Conservation (phyloP, 2,888 invertebrate species). For the Sialis lutaria region DNA sequence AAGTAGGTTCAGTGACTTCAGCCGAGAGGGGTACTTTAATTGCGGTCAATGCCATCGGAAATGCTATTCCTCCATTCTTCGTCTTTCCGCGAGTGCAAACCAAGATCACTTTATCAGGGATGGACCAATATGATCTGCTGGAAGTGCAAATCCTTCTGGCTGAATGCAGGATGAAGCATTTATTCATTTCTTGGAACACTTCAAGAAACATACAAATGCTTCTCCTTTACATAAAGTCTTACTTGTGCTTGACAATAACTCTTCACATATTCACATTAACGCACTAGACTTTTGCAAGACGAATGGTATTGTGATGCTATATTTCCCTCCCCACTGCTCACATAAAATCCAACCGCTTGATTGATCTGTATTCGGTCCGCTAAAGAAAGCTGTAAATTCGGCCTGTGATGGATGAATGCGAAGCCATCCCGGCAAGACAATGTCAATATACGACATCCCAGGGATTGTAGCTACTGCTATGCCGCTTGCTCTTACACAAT, state of each 20-base stretch:
- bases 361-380: conserved; percentile 7
- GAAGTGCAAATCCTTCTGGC: conserved; percentile 12
- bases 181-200: conserved; percentile 2
- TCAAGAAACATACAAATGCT: conserved; percentile 3
- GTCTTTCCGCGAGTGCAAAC: background rate
- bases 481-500: conserved; percentile 5
- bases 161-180: conserved; percentile 4
- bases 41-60: background rate
- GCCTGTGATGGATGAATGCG: conserved; percentile 8
- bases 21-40: conserved; percentile 15
- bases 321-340: conserved; percentile 8
- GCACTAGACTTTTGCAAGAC: conserved; percentile 3
- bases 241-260: no score
- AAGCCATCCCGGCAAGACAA: conserved; percentile 8
- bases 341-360: conserved; percentile 9
- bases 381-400: conserved; percentile 1
- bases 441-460: conserved; percentile 9
- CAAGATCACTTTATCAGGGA: conserved; percentile 15
- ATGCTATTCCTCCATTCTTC: background rate
- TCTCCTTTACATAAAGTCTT: no score
- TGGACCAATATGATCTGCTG: conserved; percentile 13
- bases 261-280: no score
- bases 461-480: conserved; percentile 6
- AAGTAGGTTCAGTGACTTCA: conserved; percentile 12
- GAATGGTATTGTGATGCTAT: conserved; percentile 7